Evolutionary conservation across 2,888 invertebrate genomes (phyloP).

Genomic region (Metopia argyrocephala): DNA sequence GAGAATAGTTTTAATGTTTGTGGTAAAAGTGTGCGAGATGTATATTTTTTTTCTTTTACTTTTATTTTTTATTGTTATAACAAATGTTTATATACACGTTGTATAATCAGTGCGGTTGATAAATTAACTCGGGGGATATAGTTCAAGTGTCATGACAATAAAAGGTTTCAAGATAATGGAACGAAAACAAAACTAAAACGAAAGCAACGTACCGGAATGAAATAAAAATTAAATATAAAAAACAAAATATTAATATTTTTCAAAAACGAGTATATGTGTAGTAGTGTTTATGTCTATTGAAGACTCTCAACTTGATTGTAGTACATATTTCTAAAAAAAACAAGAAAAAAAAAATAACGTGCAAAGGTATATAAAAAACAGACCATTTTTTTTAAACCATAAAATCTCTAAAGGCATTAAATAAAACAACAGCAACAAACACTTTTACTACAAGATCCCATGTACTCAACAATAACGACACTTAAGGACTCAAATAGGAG

Average conservation of each 20-base stretch:
- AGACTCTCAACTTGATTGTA: slow-evolving; percentile 9
- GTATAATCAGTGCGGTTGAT: slow-evolving; percentile 63
- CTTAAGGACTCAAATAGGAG: slow-evolving; percentile 31
- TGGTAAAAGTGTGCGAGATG: neutral
- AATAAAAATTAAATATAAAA: slow-evolving; percentile 8
- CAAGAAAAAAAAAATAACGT: slow-evolving; percentile 9
- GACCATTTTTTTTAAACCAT: slow-evolving; percentile 29
- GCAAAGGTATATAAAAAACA: neutral
- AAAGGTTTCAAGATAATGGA: slow-evolving; percentile 56
- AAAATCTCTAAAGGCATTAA: slow-evolving; percentile 40
- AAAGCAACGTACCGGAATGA: slow-evolving; percentile 32
- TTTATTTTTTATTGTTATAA: slow-evolving; percentile 4
- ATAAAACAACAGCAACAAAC: slow-evolving; percentile 45
- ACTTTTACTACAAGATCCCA: slow-evolving; percentile 43
- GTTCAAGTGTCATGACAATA: slow-evolving; percentile 61
- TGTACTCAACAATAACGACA: slow-evolving; percentile 48
- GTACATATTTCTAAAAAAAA: slow-evolving; percentile 1
- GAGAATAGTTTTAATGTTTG: neutral
- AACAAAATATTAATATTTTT: neutral
- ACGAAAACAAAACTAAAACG: slow-evolving; percentile 22
- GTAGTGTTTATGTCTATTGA: neutral
- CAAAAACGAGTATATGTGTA: neutral
- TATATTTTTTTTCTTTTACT: neutral
- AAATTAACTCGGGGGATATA: slow-evolving; percentile 63
- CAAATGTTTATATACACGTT: slow-evolving; percentile 45